Conservation (phyloP, 2,113 vertebrate species). For the Isurus oxyrinchus region DNA sequence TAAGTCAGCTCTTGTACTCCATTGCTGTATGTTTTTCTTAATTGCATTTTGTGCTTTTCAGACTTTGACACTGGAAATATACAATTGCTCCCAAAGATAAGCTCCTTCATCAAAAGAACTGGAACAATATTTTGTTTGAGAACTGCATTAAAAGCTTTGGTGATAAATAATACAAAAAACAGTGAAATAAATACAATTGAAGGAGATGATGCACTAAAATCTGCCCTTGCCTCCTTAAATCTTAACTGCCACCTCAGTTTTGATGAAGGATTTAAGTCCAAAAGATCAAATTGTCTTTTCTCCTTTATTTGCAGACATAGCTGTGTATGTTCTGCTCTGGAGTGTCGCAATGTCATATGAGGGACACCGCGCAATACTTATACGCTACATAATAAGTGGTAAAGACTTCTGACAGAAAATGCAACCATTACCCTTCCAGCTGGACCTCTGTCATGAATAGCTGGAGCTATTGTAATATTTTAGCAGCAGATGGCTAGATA, state of each 20-base stretch:
- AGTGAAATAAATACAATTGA: neutral
- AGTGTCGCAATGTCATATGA: neutral
- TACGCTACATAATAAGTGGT: neutral
- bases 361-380: neutral
- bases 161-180: neutral
- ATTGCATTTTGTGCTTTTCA: neutral
- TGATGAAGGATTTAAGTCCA: neutral
- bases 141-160: neutral
- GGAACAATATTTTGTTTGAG: neutral
- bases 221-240: neutral
- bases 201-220: neutral
- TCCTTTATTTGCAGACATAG: neutral
- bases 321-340: neutral
- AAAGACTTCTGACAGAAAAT: neutral
- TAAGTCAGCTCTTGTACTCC: neutral
- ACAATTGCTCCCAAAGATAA: neutral
- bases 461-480: neutral
- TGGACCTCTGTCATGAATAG: neutral
- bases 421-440: neutral
- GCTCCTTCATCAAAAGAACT: neutral
- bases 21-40: neutral
- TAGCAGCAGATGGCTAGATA: neutral
- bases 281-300: neutral
- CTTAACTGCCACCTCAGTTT: neutral
- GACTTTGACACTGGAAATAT: neutral